Base-by-base conservation (phyloP, 2,797 vertebrate genomes). In the Hapalemur alaotrensis region DNA sequence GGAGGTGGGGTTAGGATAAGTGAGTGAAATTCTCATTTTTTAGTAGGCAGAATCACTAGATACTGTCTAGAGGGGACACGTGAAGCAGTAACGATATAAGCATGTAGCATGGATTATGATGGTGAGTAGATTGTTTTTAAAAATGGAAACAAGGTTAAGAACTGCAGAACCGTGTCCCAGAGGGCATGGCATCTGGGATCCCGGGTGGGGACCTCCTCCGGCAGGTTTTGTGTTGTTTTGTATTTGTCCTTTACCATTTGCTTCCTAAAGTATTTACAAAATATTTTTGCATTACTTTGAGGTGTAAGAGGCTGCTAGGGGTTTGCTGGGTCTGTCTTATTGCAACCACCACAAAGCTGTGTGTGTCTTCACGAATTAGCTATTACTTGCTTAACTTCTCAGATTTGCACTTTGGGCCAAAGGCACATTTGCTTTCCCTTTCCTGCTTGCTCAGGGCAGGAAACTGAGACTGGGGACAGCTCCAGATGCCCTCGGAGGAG, bases 311-410 rank as follows among this genome's bases (percentile, higher is more conserved):
- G 46, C 75, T 70, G 18, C 82, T 73, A 54, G 73, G 67, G 35
- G 87, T 43, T 78, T 81, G 57, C 86, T 79, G 86, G 75, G 18
- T 79, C 86, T 92, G 28, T 87, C 76, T 95, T 43, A n/a, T 28
- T 18, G 46, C 38, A 61, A 73, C 32, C 67, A 76, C 35, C 35
- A 61, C 1, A 18, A 54, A 20, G 41, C 32, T 50, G 1, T 35
- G 59, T 72, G 30, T 50, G 23, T 94, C 79, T 48, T 95, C 38
- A 25, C 79, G 75, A 63, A 73, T 30, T 86, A 69, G 54, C 28
- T 73, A 54, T 28, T 48, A 57, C 93, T 95, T 91, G 61, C 65
- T 89, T 75, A 67, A 67, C 80, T 72, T 93, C 32, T 89, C 89
- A 88, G 52, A 89, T 78, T 23, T 28, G 18, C 14, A 41, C 82